phyloP scores from a whole-genome alignment of 1,140 invertebrate species.

The Trichomalopsis sarcophagae region DNA sequence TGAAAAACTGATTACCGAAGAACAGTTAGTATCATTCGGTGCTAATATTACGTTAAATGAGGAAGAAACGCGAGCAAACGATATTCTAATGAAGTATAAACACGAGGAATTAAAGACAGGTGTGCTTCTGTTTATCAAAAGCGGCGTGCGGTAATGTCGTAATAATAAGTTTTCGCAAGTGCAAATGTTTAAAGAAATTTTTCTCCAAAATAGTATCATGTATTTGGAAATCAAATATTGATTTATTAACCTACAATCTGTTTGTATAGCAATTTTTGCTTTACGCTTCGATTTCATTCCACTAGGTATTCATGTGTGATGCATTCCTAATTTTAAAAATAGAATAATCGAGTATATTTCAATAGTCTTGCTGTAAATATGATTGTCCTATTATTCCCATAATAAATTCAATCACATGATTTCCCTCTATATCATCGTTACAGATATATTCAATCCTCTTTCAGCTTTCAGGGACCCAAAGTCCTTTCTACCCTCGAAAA shows the following conservation, averaged over 20 bases:
- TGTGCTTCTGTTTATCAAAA: slow-evolving; percentile 34
- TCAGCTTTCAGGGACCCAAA: slow-evolving; percentile 76
- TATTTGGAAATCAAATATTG: not conserved
- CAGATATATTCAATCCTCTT: not conserved
- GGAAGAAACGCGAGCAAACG: slow-evolving; percentile 79
- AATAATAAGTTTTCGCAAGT: not conserved
- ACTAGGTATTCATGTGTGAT: no score
- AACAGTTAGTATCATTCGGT: slow-evolving; percentile 66
- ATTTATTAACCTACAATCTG: no score
- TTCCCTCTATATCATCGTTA: no score
- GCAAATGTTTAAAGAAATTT: not conserved
- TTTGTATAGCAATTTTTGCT: no score
- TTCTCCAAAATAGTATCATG: not conserved
- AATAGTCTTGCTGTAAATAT: no score
- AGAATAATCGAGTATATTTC: not conserved
- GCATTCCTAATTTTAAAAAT: not conserved
- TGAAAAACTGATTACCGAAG: slow-evolving; percentile 19
- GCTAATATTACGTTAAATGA: slow-evolving; percentile 73
- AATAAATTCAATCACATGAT: no score
- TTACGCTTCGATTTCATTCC: no score
- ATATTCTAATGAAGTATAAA: slow-evolving; percentile 81
- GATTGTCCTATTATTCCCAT: no score
- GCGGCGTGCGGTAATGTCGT: no score
- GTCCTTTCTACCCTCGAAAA: slow-evolving; percentile 78
- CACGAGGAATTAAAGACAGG: slow-evolving; percentile 75